These are phyloP conservation scores for Thymallus thymallus DNA, from an alignment of 2,113 vertebrate genomes.

Conservation along the genomic window DNA sequence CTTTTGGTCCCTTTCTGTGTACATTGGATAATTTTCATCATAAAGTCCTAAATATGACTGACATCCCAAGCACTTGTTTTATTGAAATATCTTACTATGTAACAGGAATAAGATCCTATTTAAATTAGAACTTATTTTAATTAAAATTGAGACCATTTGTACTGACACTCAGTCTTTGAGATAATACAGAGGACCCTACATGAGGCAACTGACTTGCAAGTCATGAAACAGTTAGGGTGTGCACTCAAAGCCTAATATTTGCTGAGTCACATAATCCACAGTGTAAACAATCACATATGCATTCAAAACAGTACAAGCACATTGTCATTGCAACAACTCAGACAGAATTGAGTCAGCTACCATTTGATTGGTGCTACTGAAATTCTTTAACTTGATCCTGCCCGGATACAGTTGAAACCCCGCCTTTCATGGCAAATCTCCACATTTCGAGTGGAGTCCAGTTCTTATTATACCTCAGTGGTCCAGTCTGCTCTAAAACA, in stretches of 20 bases:
- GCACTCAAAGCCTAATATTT: constrained; percentile 24
- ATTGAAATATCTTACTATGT: too few relatives aligned
- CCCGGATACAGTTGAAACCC: constrained; percentile 21
- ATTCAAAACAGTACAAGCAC: constrained; percentile 44
- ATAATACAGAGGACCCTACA: constrained; percentile 1
- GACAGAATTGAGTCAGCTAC: constrained; percentile 11
- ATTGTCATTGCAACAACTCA: constrained; percentile 12
- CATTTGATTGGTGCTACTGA: constrained; percentile 28
- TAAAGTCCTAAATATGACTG: too few relatives aligned
- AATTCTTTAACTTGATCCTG: background rate
- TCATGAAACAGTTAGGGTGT: constrained; percentile 58
- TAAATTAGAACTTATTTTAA: background rate
- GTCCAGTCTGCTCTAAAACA: constrained; percentile 39
- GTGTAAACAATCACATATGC: constrained; percentile 43
- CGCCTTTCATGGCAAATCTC: constrained; percentile 35
- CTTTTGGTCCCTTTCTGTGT: too few relatives aligned
- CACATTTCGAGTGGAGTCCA: constrained; percentile 5
- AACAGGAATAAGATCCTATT: constrained; percentile 7
- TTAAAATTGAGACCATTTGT: background rate
- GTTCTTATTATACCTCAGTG: too few relatives aligned
- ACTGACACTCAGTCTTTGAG: background rate
- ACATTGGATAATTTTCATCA: too few relatives aligned
- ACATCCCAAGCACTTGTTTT: too few relatives aligned
- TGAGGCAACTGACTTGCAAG: constrained; percentile 15
- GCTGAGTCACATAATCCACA: constrained; percentile 48